Conservation (phyloP, 2,113 vertebrate genomes). For the Ginglymostoma cirratum region DNA sequence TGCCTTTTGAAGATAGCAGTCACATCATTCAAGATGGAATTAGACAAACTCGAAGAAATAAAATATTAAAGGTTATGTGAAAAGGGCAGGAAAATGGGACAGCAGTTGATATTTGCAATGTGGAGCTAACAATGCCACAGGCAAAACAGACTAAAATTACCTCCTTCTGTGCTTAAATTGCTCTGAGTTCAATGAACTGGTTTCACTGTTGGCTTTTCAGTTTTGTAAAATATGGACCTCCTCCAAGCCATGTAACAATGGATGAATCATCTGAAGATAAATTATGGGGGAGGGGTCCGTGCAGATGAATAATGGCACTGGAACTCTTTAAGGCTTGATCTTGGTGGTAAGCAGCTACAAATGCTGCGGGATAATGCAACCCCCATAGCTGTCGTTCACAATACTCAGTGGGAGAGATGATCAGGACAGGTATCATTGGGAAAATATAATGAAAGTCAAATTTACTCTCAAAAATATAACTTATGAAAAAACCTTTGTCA, state of each 20-base stretch:
- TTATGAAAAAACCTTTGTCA: not conserved
- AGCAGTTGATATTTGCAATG: not conserved
- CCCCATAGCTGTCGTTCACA: not conserved
- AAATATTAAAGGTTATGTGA: not conserved
- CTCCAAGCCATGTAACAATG: not conserved
- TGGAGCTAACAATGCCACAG: not conserved
- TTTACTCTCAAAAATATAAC: not conserved
- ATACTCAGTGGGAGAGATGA: not conserved
- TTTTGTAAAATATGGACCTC: not conserved
- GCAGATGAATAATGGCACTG: not conserved
- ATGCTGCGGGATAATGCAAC: not conserved
- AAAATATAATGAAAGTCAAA: not conserved
- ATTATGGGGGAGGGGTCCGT: not conserved
- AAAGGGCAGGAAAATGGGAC: not conserved
- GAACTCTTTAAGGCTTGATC: not conserved
- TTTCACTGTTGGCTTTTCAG: constrained; percentile 21
- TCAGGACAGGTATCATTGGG: not conserved
- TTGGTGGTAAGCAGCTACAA: not conserved
- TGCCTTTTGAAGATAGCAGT: not conserved
- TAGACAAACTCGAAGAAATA: not conserved
- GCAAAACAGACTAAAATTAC: not conserved
- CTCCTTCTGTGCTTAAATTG: constrained; percentile 14
- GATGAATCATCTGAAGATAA: not conserved
- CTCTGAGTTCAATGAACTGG: not conserved
- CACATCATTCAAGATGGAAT: not conserved